Evolutionary conservation across 2,888 invertebrate genomes (phyloP), one percentile per base, ranked within the genome.

Genomic region (Eupithecia subumbrata): DNA sequence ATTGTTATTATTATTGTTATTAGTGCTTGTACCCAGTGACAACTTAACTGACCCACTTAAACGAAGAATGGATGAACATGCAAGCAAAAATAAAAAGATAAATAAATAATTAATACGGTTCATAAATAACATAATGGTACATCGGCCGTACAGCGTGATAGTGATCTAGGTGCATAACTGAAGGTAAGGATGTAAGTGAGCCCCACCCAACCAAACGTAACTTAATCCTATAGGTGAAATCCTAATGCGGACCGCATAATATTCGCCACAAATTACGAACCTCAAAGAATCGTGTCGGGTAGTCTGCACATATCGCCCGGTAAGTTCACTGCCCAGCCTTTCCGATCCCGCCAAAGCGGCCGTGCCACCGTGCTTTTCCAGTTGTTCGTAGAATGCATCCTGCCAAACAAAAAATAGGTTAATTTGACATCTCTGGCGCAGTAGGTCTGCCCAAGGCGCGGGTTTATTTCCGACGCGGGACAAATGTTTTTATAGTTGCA

Each of bases 361-460:
- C 89, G 94, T 82, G 89, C 96, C 92, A 48, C 95, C 93, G 85
- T 97, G 97, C 89, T 98, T 97, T 87, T 98, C 98, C 86, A 98
- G 95, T 89, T 98, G 97, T 86, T 99, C 98, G 90, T 98, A 98
- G 94, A 99, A 99, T 73, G 98, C 97, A 88, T 98, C 98, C 95
- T 99, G 97, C n/a, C 77, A 56, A 56, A 56, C n/a, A 56, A 64
- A 37, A 16, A 66, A 66, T 66, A 37, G 30, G 34, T 66, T 66
- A 66, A 11, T 37, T 18, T 9, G 18, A 1, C 18, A 4, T 66
- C 18, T n/a, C 5, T 34, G 66, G 18, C 18, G 18, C 25, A 63
- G 14, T 56, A 48, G 16, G 37, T 37, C 37, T 37, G 37, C 37
- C 37, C 7, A 45, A 52, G 52, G 18, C 52, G n/a, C 52, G 52